A percentile compares a stretch with the other conserved stretches of the same genome.
phyloP scores from a whole-genome alignment of 2,113 vertebrate species.

The Pteruthius melanotis region DNA sequence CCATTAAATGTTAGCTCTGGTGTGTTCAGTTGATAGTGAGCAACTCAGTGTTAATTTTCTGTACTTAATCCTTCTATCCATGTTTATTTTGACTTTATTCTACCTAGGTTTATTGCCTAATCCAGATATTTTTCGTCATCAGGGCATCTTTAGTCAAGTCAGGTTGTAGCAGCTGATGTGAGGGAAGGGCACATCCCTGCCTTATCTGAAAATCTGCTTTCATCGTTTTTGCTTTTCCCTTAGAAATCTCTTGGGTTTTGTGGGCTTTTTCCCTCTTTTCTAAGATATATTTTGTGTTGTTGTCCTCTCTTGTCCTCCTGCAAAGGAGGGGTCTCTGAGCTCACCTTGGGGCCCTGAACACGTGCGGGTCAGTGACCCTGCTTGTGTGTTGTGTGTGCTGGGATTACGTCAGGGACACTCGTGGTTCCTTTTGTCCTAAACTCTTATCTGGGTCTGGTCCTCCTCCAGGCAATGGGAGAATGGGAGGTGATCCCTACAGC shows the following conservation, averaged over 20 bases:
- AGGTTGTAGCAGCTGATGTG: neutral
- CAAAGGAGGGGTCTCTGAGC: neutral
- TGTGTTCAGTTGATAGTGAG: neutral
- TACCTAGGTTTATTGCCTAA: neutral
- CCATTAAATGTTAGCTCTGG: neutral
- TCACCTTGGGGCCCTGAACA: neutral
- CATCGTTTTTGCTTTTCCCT: neutral
- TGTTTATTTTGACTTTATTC: neutral
- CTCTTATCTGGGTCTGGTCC: neutral
- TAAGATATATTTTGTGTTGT: neutral
- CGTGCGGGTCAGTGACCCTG: neutral
- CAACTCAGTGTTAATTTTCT: neutral
- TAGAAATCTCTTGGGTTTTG: neutral
- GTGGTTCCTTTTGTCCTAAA: neutral
- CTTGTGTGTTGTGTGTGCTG: neutral
- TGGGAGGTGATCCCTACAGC: neutral
- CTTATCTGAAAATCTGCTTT: neutral
- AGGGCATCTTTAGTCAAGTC: neutral
- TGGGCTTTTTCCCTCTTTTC: neutral
- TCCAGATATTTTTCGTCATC: neutral
- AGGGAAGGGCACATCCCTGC: neutral
- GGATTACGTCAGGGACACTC: neutral
- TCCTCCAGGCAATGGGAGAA: neutral
- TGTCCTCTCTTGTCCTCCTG: neutral
- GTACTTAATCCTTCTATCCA: neutral